These are phyloP conservation scores for Halisarca cf. caerulea DNA, from an alignment of 37 sponge, comb jelly and placozoan species.

Conservation along the genomic window DNA sequence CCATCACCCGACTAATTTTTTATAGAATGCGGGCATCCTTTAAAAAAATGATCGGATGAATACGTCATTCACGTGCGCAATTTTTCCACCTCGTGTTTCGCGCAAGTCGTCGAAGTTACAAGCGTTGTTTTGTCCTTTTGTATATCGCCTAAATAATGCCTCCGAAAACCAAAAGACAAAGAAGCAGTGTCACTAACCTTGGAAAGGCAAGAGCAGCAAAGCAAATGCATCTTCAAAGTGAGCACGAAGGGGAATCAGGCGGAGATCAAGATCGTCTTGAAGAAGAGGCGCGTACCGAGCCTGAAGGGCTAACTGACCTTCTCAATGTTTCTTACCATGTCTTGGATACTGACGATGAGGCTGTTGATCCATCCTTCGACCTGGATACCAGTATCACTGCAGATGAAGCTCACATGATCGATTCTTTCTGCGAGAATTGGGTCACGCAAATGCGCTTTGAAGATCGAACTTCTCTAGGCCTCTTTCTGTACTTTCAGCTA, in stretches of 20 bases:
- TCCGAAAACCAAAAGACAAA: conserved; percentile 42
- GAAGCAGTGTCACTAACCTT: not conserved
- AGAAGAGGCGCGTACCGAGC: not conserved
- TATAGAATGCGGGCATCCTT: too few relatives aligned
- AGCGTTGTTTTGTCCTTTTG: too few relatives aligned
- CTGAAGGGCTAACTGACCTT: conserved; percentile 26
- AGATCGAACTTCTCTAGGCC: conserved; percentile 35
- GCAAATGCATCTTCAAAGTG: not conserved
- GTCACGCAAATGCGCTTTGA: conserved; percentile 21
- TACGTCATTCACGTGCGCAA: too few relatives aligned
- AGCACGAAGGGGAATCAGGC: not conserved
- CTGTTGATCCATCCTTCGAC: conserved; percentile 41
- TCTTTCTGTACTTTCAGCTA: conserved; percentile 50
- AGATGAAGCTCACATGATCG: conserved; percentile 27
- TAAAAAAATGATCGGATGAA: too few relatives aligned
- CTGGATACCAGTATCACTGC: conserved; percentile 27
- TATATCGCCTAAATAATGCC: too few relatives aligned
- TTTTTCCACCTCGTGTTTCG: too few relatives aligned
- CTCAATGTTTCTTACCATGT: conserved; percentile 40
- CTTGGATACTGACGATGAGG: conserved; percentile 60
- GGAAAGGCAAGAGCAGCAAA: conserved; percentile 41
- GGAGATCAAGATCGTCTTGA: not conserved
- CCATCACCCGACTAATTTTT: too few relatives aligned
- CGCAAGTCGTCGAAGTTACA: too few relatives aligned
- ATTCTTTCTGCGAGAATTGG: conserved; percentile 60